Conservation (phyloP, 2,888 invertebrate species). For the Catocala sponsa region DNA sequence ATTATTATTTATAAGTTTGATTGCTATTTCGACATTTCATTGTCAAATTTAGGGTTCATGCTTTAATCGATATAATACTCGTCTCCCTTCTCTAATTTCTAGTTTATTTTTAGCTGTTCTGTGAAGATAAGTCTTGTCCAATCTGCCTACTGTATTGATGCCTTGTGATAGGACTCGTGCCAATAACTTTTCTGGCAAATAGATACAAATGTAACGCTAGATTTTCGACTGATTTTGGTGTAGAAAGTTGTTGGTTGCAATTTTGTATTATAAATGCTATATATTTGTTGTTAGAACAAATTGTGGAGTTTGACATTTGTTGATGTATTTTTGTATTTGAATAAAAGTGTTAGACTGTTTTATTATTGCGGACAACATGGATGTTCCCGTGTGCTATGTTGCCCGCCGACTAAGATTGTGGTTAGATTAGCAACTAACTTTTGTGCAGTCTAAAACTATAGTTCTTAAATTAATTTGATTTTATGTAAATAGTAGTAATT, state of each 20-base stretch:
- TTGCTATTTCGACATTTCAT: too few species aligned
- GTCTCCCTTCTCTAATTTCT: background rate
- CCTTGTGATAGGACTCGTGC: conserved; percentile 41
- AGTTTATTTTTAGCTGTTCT: conserved; percentile 10
- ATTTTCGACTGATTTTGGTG: conserved; percentile 66
- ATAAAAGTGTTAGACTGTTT: conserved; percentile 15
- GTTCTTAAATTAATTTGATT: background rate
- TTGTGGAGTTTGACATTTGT: conserved; percentile 26
- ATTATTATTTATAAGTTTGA: too few species aligned
- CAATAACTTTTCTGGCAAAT: conserved; percentile 34
- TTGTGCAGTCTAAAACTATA: background rate
- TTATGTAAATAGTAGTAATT: background rate
- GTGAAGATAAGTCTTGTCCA: conserved; percentile 9
- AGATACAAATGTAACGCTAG: conserved; percentile 52
- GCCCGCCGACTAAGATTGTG: conserved; percentile 15
- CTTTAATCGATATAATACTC: too few species aligned
- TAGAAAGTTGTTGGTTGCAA: conserved; percentile 42
- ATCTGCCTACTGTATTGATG: conserved; percentile 12
- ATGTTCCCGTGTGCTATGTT: conserved; percentile 26
- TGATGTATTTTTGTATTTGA: conserved; percentile 38
- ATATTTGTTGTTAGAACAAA: conserved; percentile 24
- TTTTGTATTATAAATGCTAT: conserved; percentile 13
- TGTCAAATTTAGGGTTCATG: too few species aligned
- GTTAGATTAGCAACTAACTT: conserved; percentile 31
- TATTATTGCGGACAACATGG: conserved; percentile 4